phyloP scores from a whole-genome alignment of 2,888 invertebrate genomes.

The Microplitis deprimator region DNA sequence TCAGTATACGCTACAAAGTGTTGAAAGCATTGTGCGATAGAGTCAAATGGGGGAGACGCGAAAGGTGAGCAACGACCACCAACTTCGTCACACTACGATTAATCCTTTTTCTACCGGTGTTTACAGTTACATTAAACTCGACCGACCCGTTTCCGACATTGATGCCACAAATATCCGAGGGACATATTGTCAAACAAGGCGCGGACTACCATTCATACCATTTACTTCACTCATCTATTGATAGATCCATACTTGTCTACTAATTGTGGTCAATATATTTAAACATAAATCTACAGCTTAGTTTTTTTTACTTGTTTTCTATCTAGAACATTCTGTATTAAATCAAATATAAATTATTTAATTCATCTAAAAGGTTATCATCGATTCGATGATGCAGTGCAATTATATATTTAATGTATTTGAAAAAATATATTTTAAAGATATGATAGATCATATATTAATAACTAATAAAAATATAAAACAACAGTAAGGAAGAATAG shows the following conservation, averaged over 20 bases:
- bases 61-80: constrained; percentile 45
- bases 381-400: no score
- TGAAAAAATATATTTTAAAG: no score
- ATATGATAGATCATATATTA: not conserved
- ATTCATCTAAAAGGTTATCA: no score
- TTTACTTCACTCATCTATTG: constrained; percentile 8
- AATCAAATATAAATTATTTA: no score
- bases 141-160: constrained; percentile 51
- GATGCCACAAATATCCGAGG: constrained; percentile 33
- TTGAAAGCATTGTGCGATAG: constrained; percentile 26
- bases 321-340: not conserved
- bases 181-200: constrained; percentile 37
- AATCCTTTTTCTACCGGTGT: constrained; percentile 50
- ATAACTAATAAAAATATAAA: not conserved
- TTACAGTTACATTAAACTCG: constrained; percentile 54
- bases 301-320: not conserved
- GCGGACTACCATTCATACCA: constrained; percentile 20
- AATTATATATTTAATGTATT: no score
- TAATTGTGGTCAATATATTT: not conserved
- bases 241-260: not conserved
- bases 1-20: constrained; percentile 16
- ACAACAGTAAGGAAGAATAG: constrained; percentile 11
- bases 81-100: constrained; percentile 52
- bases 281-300: not conserved
- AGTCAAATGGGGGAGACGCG: constrained; percentile 30